Evolutionary conservation across 1,140 invertebrate genomes (phyloP), one percentile per base, ranked within the genome.

Genomic region (Drosophila kurseongensis): DNA sequence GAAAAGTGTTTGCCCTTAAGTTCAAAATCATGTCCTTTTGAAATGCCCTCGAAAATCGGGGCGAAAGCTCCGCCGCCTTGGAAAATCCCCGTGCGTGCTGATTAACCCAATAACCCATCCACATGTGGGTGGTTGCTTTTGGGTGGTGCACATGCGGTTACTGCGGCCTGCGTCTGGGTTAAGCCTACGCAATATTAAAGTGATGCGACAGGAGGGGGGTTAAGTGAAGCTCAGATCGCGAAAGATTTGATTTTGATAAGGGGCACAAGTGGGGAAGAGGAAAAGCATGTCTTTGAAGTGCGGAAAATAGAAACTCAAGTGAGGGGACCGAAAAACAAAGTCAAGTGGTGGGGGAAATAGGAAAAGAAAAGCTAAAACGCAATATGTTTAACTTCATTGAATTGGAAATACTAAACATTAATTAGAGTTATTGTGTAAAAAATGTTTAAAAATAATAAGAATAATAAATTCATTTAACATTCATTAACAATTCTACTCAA

Each of bases 1-100:
- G 42, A 67, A 66, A 75, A 75, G 72, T 75, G 72, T 75, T 75
- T 75, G 73, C 50, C 74, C 73, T 75, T 75, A 75, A 75, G 72
- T 75, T 75, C 72, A 75, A 75, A 75, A 75, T 76, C 73, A 75
- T 75, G 73, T 75, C 73, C 73, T 66, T 75, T 36, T 9, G 1
- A 63, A 51, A 58, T 48, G 62, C 45, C 44, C 62, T 58, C 44
- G 36, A 42, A 57, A 57, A 7, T 29, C 48, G 48, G 40, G 6
- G n/a, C 51, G 23, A 55, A 74, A 75, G 52, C 72, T 63, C 6
- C 32, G 29, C 52, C 71, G 71, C 47, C 65, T 67, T 68, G 7
- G 14, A 18, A 74, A 74, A 75, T 59, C 54, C 57, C 48, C 32
- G 62, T 75, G 73, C 73, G 73, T 75, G 73, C 73, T 67, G 73